Percentiles rank a stretch among this genome's conserved stretches.
Conservation (phyloP, 2,888 invertebrate species). For the Eilema depressum region DNA sequence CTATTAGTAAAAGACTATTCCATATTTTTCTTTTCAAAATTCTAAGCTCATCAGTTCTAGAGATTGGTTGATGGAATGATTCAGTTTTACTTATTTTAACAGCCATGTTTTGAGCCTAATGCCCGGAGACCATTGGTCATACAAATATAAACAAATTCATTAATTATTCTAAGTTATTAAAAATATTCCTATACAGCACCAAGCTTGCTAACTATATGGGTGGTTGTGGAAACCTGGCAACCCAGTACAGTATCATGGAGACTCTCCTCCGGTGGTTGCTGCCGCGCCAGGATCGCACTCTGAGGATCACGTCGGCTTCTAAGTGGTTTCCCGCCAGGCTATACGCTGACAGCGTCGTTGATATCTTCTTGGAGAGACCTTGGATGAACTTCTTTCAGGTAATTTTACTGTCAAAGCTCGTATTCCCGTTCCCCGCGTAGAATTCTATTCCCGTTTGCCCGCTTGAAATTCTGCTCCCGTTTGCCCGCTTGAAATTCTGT, state of each 20-base stretch:
- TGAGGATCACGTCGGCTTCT: conserved; percentile 56
- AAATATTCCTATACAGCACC: conserved; percentile 43
- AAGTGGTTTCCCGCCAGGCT: conserved; percentile 66
- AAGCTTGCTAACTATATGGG: conserved; percentile 61
- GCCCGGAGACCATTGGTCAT: too few species aligned
- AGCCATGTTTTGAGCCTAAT: too few species aligned
- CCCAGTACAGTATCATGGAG: conserved; percentile 68
- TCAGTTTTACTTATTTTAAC: too few species aligned
- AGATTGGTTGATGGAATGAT: too few species aligned
- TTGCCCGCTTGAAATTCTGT: too few species aligned
- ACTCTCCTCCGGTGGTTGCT: conserved; percentile 73
- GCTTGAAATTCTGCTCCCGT: too few species aligned
- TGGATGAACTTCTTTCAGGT: conserved; percentile 73
- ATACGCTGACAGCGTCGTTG: conserved; percentile 49
- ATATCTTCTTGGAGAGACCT: conserved; percentile 63
- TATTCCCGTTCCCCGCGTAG: too few species aligned
- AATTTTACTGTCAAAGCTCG: not conserved
- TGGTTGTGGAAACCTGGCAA: conserved; percentile 62
- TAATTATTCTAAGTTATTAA: not conserved
- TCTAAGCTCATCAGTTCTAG: too few species aligned
- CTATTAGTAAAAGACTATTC: too few species aligned
- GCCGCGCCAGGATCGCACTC: conserved; percentile 58
- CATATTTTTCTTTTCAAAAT: too few species aligned
- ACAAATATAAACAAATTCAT: not conserved
- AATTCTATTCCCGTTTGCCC: too few species aligned